A percentile compares a stretch with the other conserved stretches of the same genome.
phyloP scores from a whole-genome alignment of 1,140 invertebrate species.

The Platyura marginata region DNA sequence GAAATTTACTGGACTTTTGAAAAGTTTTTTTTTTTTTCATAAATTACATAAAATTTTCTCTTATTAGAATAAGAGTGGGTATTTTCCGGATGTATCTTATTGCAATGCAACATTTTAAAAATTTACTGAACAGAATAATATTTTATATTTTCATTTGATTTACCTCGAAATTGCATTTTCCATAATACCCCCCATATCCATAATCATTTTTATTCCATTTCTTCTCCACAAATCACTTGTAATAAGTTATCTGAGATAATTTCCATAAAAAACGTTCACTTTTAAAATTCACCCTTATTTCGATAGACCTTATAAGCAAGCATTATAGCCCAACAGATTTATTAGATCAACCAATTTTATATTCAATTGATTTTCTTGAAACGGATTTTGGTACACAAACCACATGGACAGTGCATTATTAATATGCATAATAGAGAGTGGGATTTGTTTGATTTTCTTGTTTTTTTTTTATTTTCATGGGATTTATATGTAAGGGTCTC shows the following conservation, averaged over 20 bases:
- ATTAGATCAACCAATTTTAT: not conserved
- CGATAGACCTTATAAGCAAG: not conserved
- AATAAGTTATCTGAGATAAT: not conserved
- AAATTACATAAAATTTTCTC: not conserved
- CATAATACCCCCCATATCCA: not conserved
- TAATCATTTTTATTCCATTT: not conserved
- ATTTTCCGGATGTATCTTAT: too few relatives aligned
- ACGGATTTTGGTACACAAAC: too few relatives aligned
- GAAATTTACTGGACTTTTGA: not conserved
- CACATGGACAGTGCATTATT: too few relatives aligned
- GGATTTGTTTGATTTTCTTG: too few relatives aligned
- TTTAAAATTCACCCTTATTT: not conserved
- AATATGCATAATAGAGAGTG: too few relatives aligned
- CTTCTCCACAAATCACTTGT: not conserved
- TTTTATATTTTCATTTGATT: not conserved
- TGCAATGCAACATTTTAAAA: not conserved
- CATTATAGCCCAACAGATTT: too few relatives aligned
- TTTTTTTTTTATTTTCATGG: too few relatives aligned
- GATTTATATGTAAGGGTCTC: too few relatives aligned
- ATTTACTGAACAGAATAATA: not conserved
- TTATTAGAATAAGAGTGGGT: too few relatives aligned
- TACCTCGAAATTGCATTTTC: not conserved
- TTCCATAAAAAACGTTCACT: not conserved
- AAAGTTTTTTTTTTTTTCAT: too few relatives aligned
- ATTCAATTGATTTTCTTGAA: not conserved